Evolutionary conservation across 2,888 invertebrate species (phyloP).

Genomic region (Empis stercorea): DNA sequence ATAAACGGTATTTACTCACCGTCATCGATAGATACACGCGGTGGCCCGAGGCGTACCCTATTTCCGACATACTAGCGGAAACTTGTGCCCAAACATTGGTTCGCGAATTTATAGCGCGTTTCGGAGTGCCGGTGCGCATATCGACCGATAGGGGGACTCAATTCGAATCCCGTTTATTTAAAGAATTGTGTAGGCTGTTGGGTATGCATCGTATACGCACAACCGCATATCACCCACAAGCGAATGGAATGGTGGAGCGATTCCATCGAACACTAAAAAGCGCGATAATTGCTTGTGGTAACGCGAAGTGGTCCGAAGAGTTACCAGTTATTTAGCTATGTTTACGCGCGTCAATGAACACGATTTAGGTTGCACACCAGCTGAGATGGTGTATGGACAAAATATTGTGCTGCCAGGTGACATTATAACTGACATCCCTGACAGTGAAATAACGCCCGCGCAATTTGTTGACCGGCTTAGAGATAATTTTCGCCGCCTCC

Average conservation of each 20-base stretch:
- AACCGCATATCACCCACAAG: background rate
- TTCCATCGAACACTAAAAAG: background rate
- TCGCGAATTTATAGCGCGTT: conserved; percentile 8
- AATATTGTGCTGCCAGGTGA: background rate
- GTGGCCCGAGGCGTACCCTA: no score
- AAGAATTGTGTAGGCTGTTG: background rate
- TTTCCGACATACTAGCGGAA: no score
- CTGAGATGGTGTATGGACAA: background rate
- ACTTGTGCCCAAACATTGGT: conserved; percentile 8
- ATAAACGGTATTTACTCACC: conserved; percentile 18
- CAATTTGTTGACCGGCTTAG: no score
- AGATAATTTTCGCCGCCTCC: no score
- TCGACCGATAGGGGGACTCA: conserved; percentile 12
- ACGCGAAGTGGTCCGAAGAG: background rate
- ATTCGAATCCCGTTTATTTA: background rate
- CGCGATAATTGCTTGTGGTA: background rate
- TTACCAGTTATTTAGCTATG: background rate
- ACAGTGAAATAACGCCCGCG: no score
- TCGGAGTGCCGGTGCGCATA: conserved; percentile 8
- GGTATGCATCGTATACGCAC: background rate
- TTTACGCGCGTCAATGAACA: background rate
- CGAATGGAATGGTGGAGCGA: background rate
- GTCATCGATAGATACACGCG: conserved; percentile 18
- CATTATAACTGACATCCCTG: background rate
- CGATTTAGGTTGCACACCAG: background rate